These are phyloP conservation scores for Scaptomyza tumidula DNA, from an alignment of 2,888 invertebrate genomes.

Conservation along the genomic window DNA sequence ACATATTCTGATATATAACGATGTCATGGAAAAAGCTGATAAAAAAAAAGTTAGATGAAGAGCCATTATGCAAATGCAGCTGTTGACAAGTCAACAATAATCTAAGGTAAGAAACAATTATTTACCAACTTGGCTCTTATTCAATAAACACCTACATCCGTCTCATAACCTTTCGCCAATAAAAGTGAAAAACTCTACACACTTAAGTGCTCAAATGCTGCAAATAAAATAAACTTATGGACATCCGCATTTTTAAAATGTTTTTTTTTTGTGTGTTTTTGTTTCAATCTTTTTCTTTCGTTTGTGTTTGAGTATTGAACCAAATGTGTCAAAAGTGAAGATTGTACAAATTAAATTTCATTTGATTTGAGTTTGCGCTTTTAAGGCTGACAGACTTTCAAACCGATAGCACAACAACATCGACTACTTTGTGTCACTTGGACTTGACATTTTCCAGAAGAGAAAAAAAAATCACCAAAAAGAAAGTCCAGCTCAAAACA, in stretches of 20 bases:
- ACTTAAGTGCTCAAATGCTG: constrained; percentile 12
- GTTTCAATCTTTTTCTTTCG: neutral
- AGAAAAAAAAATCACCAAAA: constrained; percentile 52
- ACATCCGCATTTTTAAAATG: neutral
- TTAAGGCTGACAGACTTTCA: constrained; percentile 32
- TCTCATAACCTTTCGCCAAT: constrained; percentile 9
- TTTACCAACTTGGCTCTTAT: neutral
- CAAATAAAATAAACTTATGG: constrained; percentile 2
- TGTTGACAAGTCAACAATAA: neutral
- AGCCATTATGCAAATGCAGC: too few relatives aligned
- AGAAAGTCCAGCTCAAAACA: constrained; percentile 69
- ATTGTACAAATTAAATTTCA: constrained; percentile 46
- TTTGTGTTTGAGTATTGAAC: constrained; percentile 16
- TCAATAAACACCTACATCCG: constrained; percentile 8
- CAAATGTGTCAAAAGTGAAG: constrained; percentile 48
- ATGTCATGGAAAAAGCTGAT: too few relatives aligned
- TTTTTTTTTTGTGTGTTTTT: neutral
- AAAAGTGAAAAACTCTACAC: constrained; percentile 19
- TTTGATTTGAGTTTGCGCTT: constrained; percentile 32
- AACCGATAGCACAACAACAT: constrained; percentile 19
- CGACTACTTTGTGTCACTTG: constrained; percentile 62
- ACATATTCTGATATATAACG: too few relatives aligned
- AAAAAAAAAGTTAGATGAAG: too few relatives aligned
- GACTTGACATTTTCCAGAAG: constrained; percentile 48
- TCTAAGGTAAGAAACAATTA: neutral